Conservation (phyloP, 2,113 vertebrate genomes). For the Prionailurus viverrinus region DNA sequence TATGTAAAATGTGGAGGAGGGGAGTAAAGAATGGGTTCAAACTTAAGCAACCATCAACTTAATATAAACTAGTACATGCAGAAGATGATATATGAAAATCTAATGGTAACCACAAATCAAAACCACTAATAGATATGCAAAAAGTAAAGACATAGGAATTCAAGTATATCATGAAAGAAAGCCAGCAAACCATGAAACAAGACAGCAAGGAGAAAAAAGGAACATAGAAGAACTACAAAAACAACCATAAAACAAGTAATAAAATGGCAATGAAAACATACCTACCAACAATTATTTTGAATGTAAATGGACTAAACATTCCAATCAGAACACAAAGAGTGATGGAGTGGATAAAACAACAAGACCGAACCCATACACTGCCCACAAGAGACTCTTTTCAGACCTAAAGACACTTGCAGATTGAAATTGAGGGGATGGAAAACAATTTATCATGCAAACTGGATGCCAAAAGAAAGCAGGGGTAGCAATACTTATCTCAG, state of each 20-base stretch:
- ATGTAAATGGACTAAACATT: not conserved
- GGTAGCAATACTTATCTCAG: not conserved
- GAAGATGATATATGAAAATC: not conserved
- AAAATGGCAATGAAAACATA: not conserved
- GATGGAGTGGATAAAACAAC: not conserved
- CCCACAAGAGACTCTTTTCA: not conserved
- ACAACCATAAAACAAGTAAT: not conserved
- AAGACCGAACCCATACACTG: not conserved
- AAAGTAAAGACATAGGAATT: not conserved
- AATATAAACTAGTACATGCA: not conserved
- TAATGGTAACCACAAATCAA: not conserved
- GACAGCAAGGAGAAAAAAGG: not conserved
- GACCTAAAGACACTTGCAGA: not conserved
- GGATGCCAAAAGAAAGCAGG: not conserved
- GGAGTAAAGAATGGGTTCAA: not conserved
- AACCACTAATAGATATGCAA: not conserved
- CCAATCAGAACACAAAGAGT: not conserved
- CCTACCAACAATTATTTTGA: not conserved
- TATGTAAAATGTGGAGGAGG: not conserved
- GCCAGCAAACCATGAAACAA: not conserved
- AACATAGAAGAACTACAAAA: not conserved
- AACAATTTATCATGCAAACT: not conserved
- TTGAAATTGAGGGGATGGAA: not conserved
- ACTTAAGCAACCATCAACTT: not conserved
- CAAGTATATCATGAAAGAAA: not conserved